Conservation (phyloP, 2,888 invertebrate species). For the Eristalis tenax region DNA sequence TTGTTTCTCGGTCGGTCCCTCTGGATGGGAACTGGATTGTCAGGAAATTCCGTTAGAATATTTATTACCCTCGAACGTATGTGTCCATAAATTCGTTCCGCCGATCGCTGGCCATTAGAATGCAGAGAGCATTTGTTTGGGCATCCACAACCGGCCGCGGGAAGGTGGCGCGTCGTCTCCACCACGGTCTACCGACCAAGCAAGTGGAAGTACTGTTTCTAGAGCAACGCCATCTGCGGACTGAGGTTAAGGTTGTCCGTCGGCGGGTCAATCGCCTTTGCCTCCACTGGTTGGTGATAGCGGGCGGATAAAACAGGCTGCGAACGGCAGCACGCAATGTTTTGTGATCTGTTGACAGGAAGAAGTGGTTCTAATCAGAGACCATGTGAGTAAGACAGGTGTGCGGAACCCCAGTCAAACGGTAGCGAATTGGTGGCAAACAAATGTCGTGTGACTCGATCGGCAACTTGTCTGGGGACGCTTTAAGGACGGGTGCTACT, state of each 20-base stretch:
- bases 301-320: not conserved
- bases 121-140: conserved; percentile 26
- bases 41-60: conserved; percentile 47
- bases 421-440: not conserved
- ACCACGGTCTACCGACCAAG: not conserved
- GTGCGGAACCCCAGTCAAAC: not conserved
- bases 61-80: conserved; percentile 3
- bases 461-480: not conserved
- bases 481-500: not conserved
- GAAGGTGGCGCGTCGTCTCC: too few species aligned
- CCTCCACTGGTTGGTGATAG: not conserved
- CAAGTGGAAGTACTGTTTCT: not conserved
- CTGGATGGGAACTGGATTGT: conserved; percentile 44
- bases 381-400: not conserved
- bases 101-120: conserved; percentile 20
- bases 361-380: not conserved
- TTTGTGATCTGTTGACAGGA: not conserved
- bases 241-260: not conserved
- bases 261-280: not conserved
- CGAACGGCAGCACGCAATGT: not conserved
- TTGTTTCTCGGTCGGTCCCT: conserved; percentile 1
- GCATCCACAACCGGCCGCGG: conserved; percentile 2
- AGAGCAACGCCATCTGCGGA: conserved; percentile 8
- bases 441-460: not conserved
- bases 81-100: not conserved